These are phyloP conservation scores for Chaitophorus viminalis DNA, from an alignment of 2,888 invertebrate species.

Conservation along the genomic window DNA sequence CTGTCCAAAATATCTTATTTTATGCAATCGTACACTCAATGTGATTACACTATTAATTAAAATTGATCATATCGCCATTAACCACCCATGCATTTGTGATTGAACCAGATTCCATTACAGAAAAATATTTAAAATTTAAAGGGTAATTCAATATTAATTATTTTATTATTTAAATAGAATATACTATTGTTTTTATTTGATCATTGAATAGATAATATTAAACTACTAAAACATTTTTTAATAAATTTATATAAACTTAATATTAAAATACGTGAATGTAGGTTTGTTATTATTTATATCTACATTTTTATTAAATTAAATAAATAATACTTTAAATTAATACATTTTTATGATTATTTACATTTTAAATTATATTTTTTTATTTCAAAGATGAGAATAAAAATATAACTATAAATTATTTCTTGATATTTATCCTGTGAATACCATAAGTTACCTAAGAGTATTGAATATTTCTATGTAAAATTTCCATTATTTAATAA, in stretches of 20 bases:
- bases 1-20: constrained; percentile 57
- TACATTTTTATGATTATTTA: not conserved
- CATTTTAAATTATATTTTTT: not conserved
- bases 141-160: not conserved
- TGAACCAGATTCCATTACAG: not conserved
- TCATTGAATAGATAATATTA: not conserved
- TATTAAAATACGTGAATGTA: no score
- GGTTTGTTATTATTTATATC: no score
- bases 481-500: no score
- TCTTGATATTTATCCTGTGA: no score
- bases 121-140: not conserved
- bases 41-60: constrained; percentile 59
- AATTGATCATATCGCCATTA: constrained; percentile 51
- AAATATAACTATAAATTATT: no score
- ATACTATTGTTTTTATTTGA: not conserved
- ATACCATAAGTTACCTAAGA: no score
- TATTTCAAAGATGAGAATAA: not conserved
- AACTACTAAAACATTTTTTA: no score
- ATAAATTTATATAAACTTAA: no score
- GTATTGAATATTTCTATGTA: no score
- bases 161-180: not conserved
- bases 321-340: no score
- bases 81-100: not conserved
- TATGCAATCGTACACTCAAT: constrained; percentile 45
- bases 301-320: no score